phyloP scores from a whole-genome alignment of 2,113 vertebrate species.

The Pongo abelii region DNA sequence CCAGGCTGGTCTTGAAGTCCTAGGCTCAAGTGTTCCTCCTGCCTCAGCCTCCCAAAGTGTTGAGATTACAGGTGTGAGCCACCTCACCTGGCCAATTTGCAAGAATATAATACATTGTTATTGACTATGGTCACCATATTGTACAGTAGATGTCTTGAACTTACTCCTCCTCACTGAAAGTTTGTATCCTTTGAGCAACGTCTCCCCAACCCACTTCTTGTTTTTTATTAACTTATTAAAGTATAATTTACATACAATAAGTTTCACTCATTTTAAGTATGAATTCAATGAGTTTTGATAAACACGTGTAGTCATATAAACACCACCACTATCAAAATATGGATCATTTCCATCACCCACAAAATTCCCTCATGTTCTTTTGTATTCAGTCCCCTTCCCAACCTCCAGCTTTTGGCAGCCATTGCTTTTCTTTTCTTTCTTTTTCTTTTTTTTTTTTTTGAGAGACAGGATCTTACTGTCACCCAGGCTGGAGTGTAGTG shows the following conservation, averaged over 20 bases:
- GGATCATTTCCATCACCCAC: neutral
- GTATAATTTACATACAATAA: neutral
- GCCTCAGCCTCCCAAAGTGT: no score
- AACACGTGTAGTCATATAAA: neutral
- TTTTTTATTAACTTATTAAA: neutral
- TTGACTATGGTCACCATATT: neutral
- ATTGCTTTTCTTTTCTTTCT: neutral
- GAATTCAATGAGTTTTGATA: neutral
- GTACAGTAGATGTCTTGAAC: neutral
- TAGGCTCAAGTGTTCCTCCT: no score
- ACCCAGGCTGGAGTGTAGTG: no score
- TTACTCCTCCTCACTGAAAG: neutral
- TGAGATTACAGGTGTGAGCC: no score
- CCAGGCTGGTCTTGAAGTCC: no score
- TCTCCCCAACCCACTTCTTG: neutral
- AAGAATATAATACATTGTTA: neutral
- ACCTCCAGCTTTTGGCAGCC: neutral
- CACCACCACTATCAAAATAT: neutral
- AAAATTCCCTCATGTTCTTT: neutral
- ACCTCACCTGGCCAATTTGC: neutral
- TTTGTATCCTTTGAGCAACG: neutral
- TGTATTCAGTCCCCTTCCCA: neutral
- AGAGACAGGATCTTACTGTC: neutral
- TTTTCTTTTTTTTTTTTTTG: neutral
- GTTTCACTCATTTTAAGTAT: neutral